phyloP scores from a whole-genome alignment of 2,113 vertebrate species.

The Gymnobelideus leadbeateri region DNA sequence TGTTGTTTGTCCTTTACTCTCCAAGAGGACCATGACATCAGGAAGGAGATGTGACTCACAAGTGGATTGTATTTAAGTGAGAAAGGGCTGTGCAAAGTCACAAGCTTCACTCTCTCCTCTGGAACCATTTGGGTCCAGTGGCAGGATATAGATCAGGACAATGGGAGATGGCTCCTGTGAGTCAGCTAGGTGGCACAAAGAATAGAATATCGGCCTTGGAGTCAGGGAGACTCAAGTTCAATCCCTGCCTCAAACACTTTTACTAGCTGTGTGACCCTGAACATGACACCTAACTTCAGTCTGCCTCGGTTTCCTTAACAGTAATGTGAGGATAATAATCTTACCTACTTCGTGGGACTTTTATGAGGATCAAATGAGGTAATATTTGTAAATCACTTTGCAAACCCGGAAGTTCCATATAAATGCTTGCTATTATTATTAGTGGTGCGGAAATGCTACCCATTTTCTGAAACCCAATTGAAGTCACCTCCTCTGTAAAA shows the following conservation, averaged over 20 bases:
- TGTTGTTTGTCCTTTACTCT: too few species aligned
- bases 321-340: not conserved
- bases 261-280: not conserved
- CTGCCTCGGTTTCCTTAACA: not conserved
- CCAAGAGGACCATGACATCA: too few species aligned
- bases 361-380: not conserved
- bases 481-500: not conserved
- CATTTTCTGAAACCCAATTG: not conserved
- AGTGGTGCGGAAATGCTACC: not conserved
- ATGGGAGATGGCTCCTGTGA: not conserved
- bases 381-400: not conserved
- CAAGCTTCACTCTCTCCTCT: too few species aligned
- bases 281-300: not conserved
- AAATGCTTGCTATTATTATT: not conserved
- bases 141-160: too few species aligned
- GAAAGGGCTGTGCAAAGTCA: too few species aligned
- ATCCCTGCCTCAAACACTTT: not conserved
- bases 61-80: too few species aligned
- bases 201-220: not conserved
- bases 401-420: not conserved
- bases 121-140: too few species aligned
- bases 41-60: too few species aligned
- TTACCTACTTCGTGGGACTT: not conserved
- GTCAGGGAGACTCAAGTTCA: not conserved
- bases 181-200: not conserved